Evolutionary conservation across 2,113 vertebrate species (phyloP), one percentile per base, ranked within the genome.

Genomic region (Hassar affinis): DNA sequence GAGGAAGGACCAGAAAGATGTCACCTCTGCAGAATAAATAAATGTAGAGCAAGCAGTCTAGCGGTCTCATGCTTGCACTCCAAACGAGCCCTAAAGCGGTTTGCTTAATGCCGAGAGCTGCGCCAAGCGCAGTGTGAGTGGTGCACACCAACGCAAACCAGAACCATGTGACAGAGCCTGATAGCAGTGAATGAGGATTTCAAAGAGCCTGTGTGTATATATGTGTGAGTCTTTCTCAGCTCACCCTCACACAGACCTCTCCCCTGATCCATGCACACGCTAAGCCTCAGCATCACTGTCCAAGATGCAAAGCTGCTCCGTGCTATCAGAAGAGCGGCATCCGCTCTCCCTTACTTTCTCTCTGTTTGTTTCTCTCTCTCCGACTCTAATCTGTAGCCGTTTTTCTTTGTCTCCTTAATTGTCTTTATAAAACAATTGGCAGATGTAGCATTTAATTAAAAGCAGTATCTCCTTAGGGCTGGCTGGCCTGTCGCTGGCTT

Each of bases 401-500:
- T 89, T 85, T 88, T 83, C 80, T 74, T 77, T 87, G 81, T 82
- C 87, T 85, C 88, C 86, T 87, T 88, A 90, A 88, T 91, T 92
- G 91, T 92, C 86, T 89, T 88, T 54, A 89, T 91, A 90, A 93
- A 93, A 93, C 92, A 93, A 94, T 93, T 93, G 93, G 92, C 92
- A 93, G 92, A 93, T 92, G 92, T 93, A 94, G 92, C 92, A 94
- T 94, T 95, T 93, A 93, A 94, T 93, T 94, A 94, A 88, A 82
- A 89, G 83, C 85, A 82, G 90, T 91, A 93, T 94, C 92, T 93
- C 92, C 93, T 93, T 90, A 61, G 92, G 94, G 85, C 89, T 87
- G 91, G 90, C 82, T 89, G 91, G 89, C 88, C 91, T 89, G 88
- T 88, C 89, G 90, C 91, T 92, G 89, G 85, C 91, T 91, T 88